Evolutionary conservation across 1,140 invertebrate species (phyloP), one percentile per base, ranked within the genome.

Genomic region (Archivesica marissinica): DNA sequence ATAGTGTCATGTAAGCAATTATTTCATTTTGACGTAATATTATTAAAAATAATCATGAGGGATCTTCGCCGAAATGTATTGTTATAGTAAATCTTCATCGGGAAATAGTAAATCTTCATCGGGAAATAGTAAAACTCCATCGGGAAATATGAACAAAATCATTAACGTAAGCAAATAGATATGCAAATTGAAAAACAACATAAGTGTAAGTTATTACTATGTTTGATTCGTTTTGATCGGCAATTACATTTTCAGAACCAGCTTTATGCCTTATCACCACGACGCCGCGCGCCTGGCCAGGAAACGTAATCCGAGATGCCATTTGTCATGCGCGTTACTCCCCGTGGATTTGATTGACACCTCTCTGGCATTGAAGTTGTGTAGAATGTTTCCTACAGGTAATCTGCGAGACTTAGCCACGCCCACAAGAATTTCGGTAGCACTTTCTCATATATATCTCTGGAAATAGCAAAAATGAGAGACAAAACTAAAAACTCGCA

Each of bases 221-320:
- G 56, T 47, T 50, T 79, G 56, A 79, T 79, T 64, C 56, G 50
- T 64, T 66, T 23, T 64, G 76, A 79, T 52, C 41, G 30, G 41
- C 59, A 79, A 79, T 79, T 79, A 79, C 30, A 52, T 56, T 64
- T 79, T 56, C 76, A 79, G 76, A 79, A 79, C 38, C 35, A 50
- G 41, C 30, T 56, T 66, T 50, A 61, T 79, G 76, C 76, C 59
- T 64, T 79, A 79, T 79, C 76, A 15, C 54, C 30, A 47, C 35
- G 23, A 7, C 23, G 41, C 38, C 59, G 15, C 41, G 28, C 56
- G 39, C 41, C 56, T 20, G 35, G 23, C 41, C 56, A 33, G 25
- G 41, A 50, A 66, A 76, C 47, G 76, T 64, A 79, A 79, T 66
- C 76, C 25, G 59, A 61, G 38, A 79, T 17, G 23, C 56, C 59